A percentile compares a stretch with the other conserved stretches of the same genome.
phyloP scores from a whole-genome alignment of 2,888 invertebrate species.

The Acleris sparsana region DNA sequence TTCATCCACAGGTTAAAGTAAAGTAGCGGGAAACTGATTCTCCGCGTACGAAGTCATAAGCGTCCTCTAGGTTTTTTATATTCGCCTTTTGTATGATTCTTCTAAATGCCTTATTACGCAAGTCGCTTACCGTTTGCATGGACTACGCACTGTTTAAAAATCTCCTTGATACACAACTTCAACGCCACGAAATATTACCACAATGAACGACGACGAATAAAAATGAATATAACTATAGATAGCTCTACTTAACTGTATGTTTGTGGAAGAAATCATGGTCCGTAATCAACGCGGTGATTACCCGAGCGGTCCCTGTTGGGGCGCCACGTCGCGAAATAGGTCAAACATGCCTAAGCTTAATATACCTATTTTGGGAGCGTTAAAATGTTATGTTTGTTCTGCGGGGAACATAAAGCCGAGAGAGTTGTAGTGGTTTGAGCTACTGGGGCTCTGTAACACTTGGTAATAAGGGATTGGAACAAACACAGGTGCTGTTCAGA shows the following conservation, averaged over 20 bases:
- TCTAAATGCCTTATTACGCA: too few relatives aligned
- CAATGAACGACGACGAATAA: too few relatives aligned
- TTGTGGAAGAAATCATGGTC: conserved; percentile 19
- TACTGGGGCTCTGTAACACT: background rate
- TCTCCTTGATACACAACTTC: too few relatives aligned
- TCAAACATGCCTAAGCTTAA: conserved; percentile 34
- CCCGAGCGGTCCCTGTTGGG: conserved; percentile 16
- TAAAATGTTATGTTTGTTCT: conserved; percentile 22
- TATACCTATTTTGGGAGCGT: conserved; percentile 31
- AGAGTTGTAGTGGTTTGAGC: background rate
- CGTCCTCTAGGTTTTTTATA: too few relatives aligned
- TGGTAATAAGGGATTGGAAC: background rate
- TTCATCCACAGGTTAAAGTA: too few relatives aligned
- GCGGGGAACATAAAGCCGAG: background rate
- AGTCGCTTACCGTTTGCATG: too few relatives aligned
- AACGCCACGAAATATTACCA: too few relatives aligned
- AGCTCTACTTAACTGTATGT: conserved; percentile 12
- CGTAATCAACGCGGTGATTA: conserved; percentile 26
- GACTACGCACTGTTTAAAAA: too few relatives aligned
- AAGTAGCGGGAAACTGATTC: too few relatives aligned
- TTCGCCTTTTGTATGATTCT: too few relatives aligned
- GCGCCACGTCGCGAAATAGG: conserved; percentile 34
- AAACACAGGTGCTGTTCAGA: too few relatives aligned
- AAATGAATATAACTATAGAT: conserved; percentile 3
- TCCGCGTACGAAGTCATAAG: too few relatives aligned